Conservation (phyloP, 1,140 invertebrate genomes). For the Anagrus nilaparvatae region DNA sequence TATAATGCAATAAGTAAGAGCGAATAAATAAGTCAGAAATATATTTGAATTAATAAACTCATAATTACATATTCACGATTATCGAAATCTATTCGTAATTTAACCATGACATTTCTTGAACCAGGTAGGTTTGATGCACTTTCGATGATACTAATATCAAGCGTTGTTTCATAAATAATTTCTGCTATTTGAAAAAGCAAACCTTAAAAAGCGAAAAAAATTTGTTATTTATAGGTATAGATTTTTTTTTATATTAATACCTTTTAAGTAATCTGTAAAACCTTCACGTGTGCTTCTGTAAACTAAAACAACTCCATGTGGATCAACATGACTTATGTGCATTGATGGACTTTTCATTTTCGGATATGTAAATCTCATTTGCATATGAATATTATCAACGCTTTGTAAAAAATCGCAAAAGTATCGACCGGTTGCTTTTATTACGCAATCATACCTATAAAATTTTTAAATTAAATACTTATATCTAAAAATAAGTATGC, state of each 20-base stretch:
- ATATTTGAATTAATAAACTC: too few relatives aligned
- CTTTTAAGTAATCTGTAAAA: slow-evolving; percentile 75
- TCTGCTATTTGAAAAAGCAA: slow-evolving; percentile 71
- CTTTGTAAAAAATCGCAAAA: slow-evolving; percentile 80
- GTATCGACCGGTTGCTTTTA: slow-evolving; percentile 73
- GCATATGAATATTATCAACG: slow-evolving; percentile 81
- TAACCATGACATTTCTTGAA: slow-evolving; percentile 54
- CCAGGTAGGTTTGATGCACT: slow-evolving; percentile 41
- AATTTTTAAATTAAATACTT: slow-evolving; percentile 7
- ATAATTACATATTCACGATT: slow-evolving; percentile 66
- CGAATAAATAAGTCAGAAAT: too few relatives aligned
- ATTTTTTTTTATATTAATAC: too few relatives aligned
- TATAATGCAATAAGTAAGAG: too few relatives aligned
- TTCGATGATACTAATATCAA: slow-evolving; percentile 59
- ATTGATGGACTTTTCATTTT: slow-evolving; percentile 83
- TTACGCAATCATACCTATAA: slow-evolving; percentile 65
- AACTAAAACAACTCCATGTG: slow-evolving; percentile 64
- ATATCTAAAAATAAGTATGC: too few relatives aligned
- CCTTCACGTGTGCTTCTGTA: slow-evolving; percentile 68
- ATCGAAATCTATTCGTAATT: slow-evolving; percentile 65
- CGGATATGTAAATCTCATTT: slow-evolving; percentile 79
- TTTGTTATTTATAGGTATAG: too few relatives aligned
- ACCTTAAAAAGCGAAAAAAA: too few relatives aligned
- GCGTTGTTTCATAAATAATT: slow-evolving; percentile 61
- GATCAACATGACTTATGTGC: slow-evolving; percentile 68